Base-by-base conservation (phyloP, 2,888 invertebrate species). In the Cryptophagus acutangulus region DNA sequence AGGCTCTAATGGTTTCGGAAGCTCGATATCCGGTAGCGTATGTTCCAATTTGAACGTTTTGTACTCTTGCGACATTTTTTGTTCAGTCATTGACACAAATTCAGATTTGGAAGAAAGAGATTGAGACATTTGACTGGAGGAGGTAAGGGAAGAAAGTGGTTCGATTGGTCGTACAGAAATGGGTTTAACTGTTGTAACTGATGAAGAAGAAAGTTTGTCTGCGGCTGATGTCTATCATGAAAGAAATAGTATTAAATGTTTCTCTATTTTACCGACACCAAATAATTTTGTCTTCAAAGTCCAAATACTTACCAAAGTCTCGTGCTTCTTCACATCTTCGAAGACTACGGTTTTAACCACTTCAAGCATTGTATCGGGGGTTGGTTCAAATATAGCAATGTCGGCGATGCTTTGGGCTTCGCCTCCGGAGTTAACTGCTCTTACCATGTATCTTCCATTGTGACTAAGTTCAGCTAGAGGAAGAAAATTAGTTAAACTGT, bases 381-480 rank as follows among this genome's bases (percentile, higher is more conserved):
- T 78, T 36, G 81, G 79, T 57, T 83, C 83, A 47, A 81, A 74
- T 20, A 87, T 82, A 41, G 81, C 79, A 51, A 87, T 81, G 60
- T 87, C 86, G 5, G 87, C 87, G 48, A 83, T 82, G 66, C 85
- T 84, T 63, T 82, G 80, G n/a, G 86, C 84, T 69, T 86, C 85
- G n/a, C 87, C 87, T 12, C 82, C 84, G 36, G 79, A 74, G 62
- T 87, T 87, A 1, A 76, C 76, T 6, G 86, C 87, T 49, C 75
- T 74, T 9, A 84, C 84, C 77, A 81, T 84, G 57, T 83, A 87
- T 56, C 84, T 81, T 35, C 88, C 89, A 40, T 80, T 78, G 66
- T 91, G 84, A 46, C 75, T 68, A 17, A 74, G 70, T 54, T 75
- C 74, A 47, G 75, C 81, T 81, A 46, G 17, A 62, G 50, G 35